Evolutionary conservation across 2,113 vertebrate species (phyloP), one percentile per base, ranked within the genome.

Genomic region (Ginglymostoma cirratum): DNA sequence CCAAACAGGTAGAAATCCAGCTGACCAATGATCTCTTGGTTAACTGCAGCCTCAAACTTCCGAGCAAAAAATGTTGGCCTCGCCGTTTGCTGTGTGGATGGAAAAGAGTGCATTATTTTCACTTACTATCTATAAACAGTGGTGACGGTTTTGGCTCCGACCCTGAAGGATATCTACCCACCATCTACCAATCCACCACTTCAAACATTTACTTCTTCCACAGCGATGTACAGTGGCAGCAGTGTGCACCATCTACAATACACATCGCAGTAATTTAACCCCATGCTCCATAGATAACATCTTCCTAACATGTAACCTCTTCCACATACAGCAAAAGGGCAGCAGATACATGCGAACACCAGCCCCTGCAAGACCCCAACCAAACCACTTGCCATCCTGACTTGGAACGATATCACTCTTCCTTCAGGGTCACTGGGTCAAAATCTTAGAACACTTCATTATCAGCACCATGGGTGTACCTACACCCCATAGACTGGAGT

Each of bases 11-110:
- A 99, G 95, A 97, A 97, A 95, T 99, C 99, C 98, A 99, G 96
- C 97, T 99, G 99, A 96, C 98, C 98, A 2, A 99, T 98, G 85
- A 99, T 98, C 97, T 99, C 99, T 97, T 99, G 99, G 80, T 99
- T 99, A 96, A 99, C 99, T 80, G 99, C 98, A 0, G 99, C 99
- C 96, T 99, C 99, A 30, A 99, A 99, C 97, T 99, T 99, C 94
- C 99, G 98, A 45, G 99, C 99, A 23, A 99, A 99, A 98, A 99
- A 99, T 12, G 99, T 99, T 1, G 99, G 99, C 96, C 99, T 97
- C 96, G 99, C 98, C 0, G 99, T 99, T 98, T 99, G 99, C 99
- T 99, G 98, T 34, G 69, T 2, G 80, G 66, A 78, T 30, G 19
- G 80, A n/a, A 48, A 78, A 65, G 72, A 30, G 30, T 7, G 27